These are phyloP conservation scores for Papilio glaucus DNA, from an alignment of 1,140 invertebrate species.

Conservation along the genomic window DNA sequence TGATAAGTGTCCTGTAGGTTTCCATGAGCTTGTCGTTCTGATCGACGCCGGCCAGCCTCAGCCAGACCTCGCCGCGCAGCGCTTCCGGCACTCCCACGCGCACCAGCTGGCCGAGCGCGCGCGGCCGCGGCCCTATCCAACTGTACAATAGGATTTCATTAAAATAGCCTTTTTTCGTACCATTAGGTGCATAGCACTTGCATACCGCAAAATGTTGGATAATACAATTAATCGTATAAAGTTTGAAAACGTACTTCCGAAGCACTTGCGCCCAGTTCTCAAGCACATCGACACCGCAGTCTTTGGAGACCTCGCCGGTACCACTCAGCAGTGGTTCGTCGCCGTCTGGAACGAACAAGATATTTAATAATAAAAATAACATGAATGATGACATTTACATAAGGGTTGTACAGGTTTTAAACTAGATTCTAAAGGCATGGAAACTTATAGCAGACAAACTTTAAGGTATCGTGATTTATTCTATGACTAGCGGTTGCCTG, in stretches of 20 bases:
- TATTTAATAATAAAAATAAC: constrained; percentile 29
- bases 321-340: constrained; percentile 98
- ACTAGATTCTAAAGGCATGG: not conserved
- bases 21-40: constrained; percentile 94
- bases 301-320: constrained; percentile 97
- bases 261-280: constrained; percentile 96
- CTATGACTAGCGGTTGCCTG: too few species aligned
- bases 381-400: too few species aligned
- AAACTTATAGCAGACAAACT: too few species aligned
- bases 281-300: constrained; percentile 96
- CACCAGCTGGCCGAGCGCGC: constrained; percentile 90
- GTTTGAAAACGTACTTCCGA: constrained; percentile 86
- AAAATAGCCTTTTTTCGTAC: constrained; percentile 3
- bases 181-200: too few species aligned
- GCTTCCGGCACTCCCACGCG: constrained; percentile 97
- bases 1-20: constrained; percentile 95
- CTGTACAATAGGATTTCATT: constrained; percentile 56
- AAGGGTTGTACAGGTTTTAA: too few species aligned
- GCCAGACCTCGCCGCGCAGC: constrained; percentile 98
- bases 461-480: too few species aligned
- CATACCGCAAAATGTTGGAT: too few species aligned
- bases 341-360: constrained; percentile 86
- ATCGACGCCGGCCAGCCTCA: constrained; percentile 94
- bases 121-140: constrained; percentile 90
- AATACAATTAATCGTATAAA: not conserved